Percentiles rank a stretch among this genome's conserved stretches.
Conservation (phyloP, 2,797 vertebrate species). For the Carapus acus region DNA sequence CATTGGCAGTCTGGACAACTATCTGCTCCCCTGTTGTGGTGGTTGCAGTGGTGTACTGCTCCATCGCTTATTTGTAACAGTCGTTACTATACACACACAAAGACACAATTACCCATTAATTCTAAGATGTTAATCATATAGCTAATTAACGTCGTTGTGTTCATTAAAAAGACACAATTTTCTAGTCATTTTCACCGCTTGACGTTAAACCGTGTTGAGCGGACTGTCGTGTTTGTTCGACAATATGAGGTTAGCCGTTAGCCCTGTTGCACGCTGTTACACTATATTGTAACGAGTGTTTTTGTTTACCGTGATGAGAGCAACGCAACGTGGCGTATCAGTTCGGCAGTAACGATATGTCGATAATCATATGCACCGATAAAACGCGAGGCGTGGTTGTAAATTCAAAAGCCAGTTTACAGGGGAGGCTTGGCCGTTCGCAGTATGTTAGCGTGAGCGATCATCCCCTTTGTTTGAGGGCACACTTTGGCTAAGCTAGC, state of each 20-base stretch:
- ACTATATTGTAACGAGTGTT: neutral
- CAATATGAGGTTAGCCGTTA: neutral
- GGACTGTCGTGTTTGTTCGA: too few species aligned
- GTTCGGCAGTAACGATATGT: accelerated
- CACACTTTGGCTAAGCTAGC: constrained; percentile 44
- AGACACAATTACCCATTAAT: too few species aligned
- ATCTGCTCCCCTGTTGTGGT: constrained; percentile 92
- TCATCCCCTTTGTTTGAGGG: constrained; percentile 52
- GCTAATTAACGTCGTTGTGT: too few species aligned
- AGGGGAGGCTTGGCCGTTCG: neutral
- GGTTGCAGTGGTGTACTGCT: constrained; percentile 87
- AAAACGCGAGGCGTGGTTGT: neutral
- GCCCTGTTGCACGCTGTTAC: neutral
- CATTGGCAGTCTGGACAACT: constrained; percentile 86
- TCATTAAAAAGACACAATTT: too few species aligned
- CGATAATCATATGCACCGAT: neutral
- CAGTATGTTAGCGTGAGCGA: neutral
- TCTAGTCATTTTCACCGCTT: too few species aligned
- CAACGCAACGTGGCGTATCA: neutral
- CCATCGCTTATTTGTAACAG: constrained; percentile 71
- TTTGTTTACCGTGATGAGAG: constrained; percentile 15
- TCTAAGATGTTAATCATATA: too few species aligned
- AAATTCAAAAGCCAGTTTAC: neutral
- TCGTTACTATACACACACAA: constrained; percentile 30
- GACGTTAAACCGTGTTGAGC: too few species aligned